phyloP scores from a whole-genome alignment of 1,140 invertebrate genomes.

The Caenorhabditis tropicalis region DNA sequence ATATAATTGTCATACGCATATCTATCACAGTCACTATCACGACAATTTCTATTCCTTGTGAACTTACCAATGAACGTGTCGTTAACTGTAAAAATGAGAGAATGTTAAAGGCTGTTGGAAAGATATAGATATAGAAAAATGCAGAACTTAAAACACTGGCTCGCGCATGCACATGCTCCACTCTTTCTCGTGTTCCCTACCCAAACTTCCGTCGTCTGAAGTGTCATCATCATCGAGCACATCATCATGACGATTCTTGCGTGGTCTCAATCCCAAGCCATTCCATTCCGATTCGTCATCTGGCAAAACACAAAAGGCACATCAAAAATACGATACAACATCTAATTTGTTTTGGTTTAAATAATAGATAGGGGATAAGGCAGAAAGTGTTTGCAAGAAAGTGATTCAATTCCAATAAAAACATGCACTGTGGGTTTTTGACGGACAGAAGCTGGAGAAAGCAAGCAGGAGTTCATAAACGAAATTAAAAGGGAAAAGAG shows the following conservation, averaged over 20 bases:
- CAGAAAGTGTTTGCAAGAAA: background rate
- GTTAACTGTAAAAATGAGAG: constrained; percentile 80
- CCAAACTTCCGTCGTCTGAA: constrained; percentile 32
- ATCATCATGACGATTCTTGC: background rate
- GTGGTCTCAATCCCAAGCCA: constrained; percentile 25
- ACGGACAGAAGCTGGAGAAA: constrained; percentile 26
- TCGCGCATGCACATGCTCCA: constrained; percentile 37
- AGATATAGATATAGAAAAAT: background rate
- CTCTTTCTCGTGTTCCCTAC: background rate
- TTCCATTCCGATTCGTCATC: constrained; percentile 43
- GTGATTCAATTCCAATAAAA: background rate
- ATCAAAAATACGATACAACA: constrained; percentile 34
- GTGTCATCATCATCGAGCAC: constrained; percentile 6
- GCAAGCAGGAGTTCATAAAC: background rate
- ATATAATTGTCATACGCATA: too few species aligned
- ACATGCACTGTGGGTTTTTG: background rate
- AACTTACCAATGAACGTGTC: constrained; percentile 99
- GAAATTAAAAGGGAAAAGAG: background rate
- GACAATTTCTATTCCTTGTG: background rate
- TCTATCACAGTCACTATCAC: background rate
- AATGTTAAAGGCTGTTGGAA: background rate
- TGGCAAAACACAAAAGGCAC: constrained; percentile 46
- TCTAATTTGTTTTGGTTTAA: background rate
- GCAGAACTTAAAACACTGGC: constrained; percentile 7
- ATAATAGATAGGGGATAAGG: background rate